These are phyloP conservation scores for Sula dactylatra DNA, from an alignment of 2,113 vertebrate genomes.

Conservation along the genomic window DNA sequence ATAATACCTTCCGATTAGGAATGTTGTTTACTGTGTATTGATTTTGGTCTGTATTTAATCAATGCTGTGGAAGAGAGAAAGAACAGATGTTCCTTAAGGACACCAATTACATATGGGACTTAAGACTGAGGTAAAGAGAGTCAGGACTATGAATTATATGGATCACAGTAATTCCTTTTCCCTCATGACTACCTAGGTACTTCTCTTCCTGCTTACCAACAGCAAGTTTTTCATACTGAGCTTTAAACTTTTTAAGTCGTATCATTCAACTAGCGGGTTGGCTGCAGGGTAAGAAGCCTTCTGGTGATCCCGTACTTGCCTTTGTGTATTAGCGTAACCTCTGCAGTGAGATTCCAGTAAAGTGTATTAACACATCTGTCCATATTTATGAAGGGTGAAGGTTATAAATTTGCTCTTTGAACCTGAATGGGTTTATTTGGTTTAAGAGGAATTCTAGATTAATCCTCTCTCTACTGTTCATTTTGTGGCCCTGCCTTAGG, in stretches of 20 bases:
- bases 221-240: background rate
- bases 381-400: background rate
- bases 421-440: background rate
- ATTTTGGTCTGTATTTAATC: background rate
- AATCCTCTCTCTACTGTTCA: accelerated
- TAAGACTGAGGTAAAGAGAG: background rate
- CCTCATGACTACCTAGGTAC: background rate
- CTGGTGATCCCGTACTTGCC: background rate
- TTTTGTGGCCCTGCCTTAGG: background rate
- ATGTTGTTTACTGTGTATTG: background rate
- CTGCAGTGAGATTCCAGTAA: background rate
- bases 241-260: background rate
- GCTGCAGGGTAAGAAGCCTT: background rate
- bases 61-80: background rate
- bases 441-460: background rate
- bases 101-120: background rate
- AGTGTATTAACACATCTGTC: background rate
- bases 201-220: background rate
- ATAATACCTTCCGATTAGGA: background rate
- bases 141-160: background rate
- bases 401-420: background rate
- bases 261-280: background rate
- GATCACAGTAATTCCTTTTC: background rate
- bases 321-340: background rate
- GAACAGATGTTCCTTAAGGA: background rate